phyloP scores from a whole-genome alignment of 2,888 invertebrate species.

The Nephrotoma guestfalica region DNA sequence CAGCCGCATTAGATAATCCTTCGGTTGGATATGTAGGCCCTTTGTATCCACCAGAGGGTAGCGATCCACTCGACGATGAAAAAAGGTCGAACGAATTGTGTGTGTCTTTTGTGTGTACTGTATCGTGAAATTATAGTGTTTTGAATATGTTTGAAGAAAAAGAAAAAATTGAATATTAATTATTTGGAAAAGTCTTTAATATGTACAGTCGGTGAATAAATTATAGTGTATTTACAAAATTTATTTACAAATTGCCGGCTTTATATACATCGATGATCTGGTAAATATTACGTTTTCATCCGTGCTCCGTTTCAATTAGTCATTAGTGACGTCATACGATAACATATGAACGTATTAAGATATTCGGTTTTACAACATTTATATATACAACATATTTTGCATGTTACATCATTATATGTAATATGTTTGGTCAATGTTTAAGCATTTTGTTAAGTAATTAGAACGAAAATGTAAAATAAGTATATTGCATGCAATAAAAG shows the following conservation, averaged over 20 bases:
- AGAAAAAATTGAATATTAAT: neutral
- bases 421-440: neutral
- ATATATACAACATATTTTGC: neutral
- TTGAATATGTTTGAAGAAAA: neutral
- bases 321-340: neutral
- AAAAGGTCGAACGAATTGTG: neutral
- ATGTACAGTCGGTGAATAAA: neutral
- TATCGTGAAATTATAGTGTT: neutral
- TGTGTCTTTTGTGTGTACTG: neutral
- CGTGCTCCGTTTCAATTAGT: neutral
- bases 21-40: slow-evolving; percentile 18
- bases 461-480: neutral
- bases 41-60: neutral
- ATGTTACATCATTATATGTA: neutral
- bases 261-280: neutral
- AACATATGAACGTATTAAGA: neutral
- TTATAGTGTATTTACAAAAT: neutral
- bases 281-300: neutral
- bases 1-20: slow-evolving; percentile 18
- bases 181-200: neutral
- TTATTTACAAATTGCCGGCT: neutral
- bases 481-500: neutral
- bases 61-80: neutral
- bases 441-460: neutral
- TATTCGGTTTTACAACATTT: neutral